Evolutionary conservation across 2,888 invertebrate genomes (phyloP).

Genomic region (Mantis religiosa): DNA sequence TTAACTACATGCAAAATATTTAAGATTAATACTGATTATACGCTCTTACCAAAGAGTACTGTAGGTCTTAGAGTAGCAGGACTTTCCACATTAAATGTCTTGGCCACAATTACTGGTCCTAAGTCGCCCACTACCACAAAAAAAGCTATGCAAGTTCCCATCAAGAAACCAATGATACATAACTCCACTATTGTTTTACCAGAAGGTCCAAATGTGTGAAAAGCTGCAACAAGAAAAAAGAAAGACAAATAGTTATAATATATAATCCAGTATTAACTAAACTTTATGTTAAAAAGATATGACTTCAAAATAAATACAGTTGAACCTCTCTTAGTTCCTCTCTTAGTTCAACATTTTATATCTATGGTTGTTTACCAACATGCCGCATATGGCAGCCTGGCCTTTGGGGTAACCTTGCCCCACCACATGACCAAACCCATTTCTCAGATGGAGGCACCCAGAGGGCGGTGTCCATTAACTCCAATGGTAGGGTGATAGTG

Average conservation of each 20-base stretch:
- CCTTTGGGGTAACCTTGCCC: no score
- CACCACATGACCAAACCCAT: no score
- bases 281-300: not conserved
- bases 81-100: constrained; percentile 67
- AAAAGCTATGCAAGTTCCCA: constrained; percentile 94
- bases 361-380: no score
- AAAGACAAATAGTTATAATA: constrained; percentile 18
- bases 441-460: no score
- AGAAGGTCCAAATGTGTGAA: constrained; percentile 83
- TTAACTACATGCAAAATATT: no score
- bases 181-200: constrained; percentile 90
- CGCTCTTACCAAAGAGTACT: constrained; percentile 44
- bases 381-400: no score
- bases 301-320: no score
- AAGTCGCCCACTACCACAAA: constrained; percentile 97
- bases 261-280: not conserved
- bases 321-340: no score
- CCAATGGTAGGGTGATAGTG: no score
- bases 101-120: constrained; percentile 84
- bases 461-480: no score
- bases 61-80: constrained; percentile 56
- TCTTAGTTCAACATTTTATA: no score
- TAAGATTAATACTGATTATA: not conserved
- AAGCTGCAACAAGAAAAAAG: constrained; percentile 56
- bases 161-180: constrained; percentile 86